Evolutionary conservation across 2,888 invertebrate species (phyloP).

Genomic region (Drosophila merina): DNA sequence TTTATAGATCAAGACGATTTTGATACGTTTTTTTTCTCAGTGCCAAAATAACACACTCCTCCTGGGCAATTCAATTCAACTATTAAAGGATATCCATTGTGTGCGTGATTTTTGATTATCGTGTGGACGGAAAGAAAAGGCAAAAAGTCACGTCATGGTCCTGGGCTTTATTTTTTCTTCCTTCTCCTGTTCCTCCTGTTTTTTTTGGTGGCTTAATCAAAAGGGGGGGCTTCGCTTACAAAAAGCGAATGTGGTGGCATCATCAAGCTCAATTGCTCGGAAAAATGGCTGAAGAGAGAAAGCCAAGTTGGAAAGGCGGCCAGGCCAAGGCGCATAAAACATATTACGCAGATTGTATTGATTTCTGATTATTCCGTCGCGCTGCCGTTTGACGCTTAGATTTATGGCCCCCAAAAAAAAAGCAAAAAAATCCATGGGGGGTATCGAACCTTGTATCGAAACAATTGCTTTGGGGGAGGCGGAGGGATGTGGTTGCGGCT

Average conservation of each 20-base stretch:
- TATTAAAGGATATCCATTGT: slow-evolving; percentile 71
- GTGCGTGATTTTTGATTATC: slow-evolving; percentile 75
- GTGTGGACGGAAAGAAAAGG: slow-evolving; percentile 38
- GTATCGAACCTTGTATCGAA: slow-evolving; percentile 3
- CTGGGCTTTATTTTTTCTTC: slow-evolving; percentile 29
- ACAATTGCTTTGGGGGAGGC: slow-evolving; percentile 26
- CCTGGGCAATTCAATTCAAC: slow-evolving; percentile 74
- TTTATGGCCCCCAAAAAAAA: slow-evolving; percentile 33
- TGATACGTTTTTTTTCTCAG: not conserved
- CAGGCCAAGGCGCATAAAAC: slow-evolving; percentile 64
- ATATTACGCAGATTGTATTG: slow-evolving; percentile 78
- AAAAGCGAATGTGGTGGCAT: slow-evolving; percentile 49
- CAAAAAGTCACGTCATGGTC: slow-evolving; percentile 71
- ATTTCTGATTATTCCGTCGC: slow-evolving; percentile 74
- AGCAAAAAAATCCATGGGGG: not conserved
- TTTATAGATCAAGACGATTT: not conserved
- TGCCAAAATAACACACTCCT: slow-evolving; percentile 9
- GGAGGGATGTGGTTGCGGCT: slow-evolving; percentile 69
- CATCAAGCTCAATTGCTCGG: slow-evolving; percentile 83
- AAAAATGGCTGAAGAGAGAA: slow-evolving; percentile 72
- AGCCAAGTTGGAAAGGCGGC: slow-evolving; percentile 11
- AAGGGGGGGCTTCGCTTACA: not conserved
- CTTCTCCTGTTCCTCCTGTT: not conserved
- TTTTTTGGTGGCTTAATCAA: slow-evolving; percentile 60
- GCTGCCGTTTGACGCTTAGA: slow-evolving; percentile 40